phyloP scores from a whole-genome alignment of 2,113 vertebrate species.

The Cyphomyrus discorhynchus region DNA sequence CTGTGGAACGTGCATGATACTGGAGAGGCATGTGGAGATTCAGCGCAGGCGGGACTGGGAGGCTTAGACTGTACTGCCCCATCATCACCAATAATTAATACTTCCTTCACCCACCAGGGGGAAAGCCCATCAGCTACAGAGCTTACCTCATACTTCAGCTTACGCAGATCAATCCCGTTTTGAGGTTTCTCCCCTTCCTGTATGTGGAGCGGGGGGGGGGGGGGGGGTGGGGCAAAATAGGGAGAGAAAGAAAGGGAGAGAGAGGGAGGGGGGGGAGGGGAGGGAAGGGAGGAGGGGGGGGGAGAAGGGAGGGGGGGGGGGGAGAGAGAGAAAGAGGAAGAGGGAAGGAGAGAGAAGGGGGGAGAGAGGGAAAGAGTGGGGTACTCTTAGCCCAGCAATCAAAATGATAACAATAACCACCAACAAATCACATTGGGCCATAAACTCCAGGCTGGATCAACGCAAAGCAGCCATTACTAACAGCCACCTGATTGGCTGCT shows the following conservation, averaged over 20 bases:
- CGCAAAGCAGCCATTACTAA: neutral
- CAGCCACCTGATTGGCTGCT: neutral
- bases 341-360: neutral
- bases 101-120: neutral
- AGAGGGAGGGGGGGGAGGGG: neutral
- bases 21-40: neutral
- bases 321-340: too few relatives aligned
- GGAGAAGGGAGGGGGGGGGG: too few relatives aligned
- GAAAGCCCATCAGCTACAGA: neutral
- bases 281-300: neutral
- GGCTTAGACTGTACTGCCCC: neutral
- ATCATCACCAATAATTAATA: neutral
- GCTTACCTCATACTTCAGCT: conserved; percentile 58
- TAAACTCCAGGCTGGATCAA: neutral
- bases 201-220: conserved; percentile 11
- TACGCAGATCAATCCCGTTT: conserved; percentile 37
- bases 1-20: neutral
- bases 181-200: conserved; percentile 51
- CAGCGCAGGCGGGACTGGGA: neutral
- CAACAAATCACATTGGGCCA: neutral
- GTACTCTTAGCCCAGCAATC: neutral
- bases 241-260: too few relatives aligned
- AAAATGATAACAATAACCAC: neutral
- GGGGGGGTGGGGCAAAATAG: too few relatives aligned
- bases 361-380: neutral